Base-by-base conservation (phyloP, 1,140 invertebrate genomes). In the Bombus turneri region DNA sequence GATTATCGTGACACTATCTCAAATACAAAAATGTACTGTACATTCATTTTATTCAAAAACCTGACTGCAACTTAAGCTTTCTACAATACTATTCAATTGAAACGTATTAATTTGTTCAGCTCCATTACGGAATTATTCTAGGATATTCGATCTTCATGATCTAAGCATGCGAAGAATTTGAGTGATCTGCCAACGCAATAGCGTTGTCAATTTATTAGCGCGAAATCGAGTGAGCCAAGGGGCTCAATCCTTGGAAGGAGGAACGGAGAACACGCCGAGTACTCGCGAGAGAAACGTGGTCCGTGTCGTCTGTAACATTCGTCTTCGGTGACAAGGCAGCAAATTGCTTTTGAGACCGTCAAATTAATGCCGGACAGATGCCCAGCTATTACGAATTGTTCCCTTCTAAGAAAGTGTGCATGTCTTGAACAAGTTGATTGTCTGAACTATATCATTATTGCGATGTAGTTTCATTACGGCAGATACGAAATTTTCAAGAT, bases 341-440 rank as follows among this genome's bases (percentile, higher is more conserved):
- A 91, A 91, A 91, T 91, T 91, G 88, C 88, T 91, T 91, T 88
- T 86, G 90, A 91, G 90, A 85, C 74, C 84, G 66, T 90, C 89
- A 83, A 91, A 91, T 91, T 91, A 88, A 90, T 91, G 86, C 59
- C 53, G 78, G 81, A 85, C 86, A 75, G 62, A n/a, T 13, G 69
- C 53, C 81, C 39, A 76, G 47, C 64, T 76, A 66, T 77, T 76
- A 77, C 80, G 81, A 62, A 89, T 77, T 81, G 85, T 76, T 39
- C 13, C 3, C 28, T 37, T 41, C 8, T 78, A 89, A 88, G 87
- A 89, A 89, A 81, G 28, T 43, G 18, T 28, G n/a, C 28, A 57
- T n/a, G 43, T 28, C n/a, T 71, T 37, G n/a, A 39, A 28, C 31
- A 41, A n/a, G 18, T 71, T 34, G n/a, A 74, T 62, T 74, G 37